Conservation (phyloP, 2,113 vertebrate species). For the Austrofundulus limnaeus region DNA sequence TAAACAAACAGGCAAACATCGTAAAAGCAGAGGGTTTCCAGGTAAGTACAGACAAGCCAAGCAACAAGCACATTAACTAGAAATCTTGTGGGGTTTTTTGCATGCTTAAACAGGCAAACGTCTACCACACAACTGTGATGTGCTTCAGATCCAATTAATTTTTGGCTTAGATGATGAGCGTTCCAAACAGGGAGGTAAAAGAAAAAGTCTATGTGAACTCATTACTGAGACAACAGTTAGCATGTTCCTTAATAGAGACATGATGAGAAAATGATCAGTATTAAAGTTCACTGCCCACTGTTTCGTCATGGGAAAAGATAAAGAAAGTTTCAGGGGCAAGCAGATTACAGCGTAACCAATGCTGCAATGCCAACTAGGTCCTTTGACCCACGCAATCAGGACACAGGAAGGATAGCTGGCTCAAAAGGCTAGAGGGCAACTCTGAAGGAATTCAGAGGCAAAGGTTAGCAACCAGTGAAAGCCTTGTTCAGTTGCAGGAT, state of each 20-base stretch:
- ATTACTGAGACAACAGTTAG: background rate
- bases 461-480: constrained; percentile 4
- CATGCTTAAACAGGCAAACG: background rate
- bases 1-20: background rate
- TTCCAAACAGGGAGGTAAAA: background rate
- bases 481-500: background rate
- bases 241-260: background rate
- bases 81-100: too few species aligned
- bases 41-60: too few species aligned
- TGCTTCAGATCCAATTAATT: background rate
- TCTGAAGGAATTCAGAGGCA: background rate
- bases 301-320: constrained; percentile 41
- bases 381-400: background rate
- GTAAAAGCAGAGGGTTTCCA: too few species aligned
- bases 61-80: too few species aligned
- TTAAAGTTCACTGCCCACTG: background rate
- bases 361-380: constrained; percentile 3
- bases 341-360: constrained; percentile 45
- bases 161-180: background rate
- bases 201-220: too few species aligned
- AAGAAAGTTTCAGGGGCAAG: constrained; percentile 45
- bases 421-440: constrained; percentile 12
- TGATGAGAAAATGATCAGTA: background rate
- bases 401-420: constrained; percentile 12
- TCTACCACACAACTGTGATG: background rate